Conservation (phyloP, 2,797 vertebrate species). For the Galagoides demidoff region DNA sequence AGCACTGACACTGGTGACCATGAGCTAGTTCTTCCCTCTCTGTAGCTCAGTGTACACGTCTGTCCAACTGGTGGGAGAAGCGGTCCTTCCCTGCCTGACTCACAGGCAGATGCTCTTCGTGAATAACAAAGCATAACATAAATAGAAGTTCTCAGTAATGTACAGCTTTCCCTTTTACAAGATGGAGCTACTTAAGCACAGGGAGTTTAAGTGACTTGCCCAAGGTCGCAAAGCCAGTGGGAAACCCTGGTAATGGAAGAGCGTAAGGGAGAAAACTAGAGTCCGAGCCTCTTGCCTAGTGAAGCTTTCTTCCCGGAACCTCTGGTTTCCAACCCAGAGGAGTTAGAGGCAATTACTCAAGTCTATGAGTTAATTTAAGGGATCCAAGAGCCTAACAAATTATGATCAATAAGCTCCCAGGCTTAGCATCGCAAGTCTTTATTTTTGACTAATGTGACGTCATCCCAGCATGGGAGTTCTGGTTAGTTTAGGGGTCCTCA, state of each 20-base stretch:
- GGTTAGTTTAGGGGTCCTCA: constrained; percentile 18
- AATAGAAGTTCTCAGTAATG: not conserved
- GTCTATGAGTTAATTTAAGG: not conserved
- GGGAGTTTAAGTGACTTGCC: not conserved
- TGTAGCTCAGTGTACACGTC: constrained; percentile 1
- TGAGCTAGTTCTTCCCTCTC: not conserved
- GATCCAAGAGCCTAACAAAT: constrained; percentile 22
- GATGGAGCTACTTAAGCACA: not conserved
- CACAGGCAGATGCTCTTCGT: not conserved
- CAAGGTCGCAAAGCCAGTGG: constrained; percentile 2
- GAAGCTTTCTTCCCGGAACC: not conserved
- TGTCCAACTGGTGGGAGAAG: not conserved
- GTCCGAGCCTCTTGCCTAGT: not conserved
- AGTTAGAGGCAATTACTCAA: not conserved
- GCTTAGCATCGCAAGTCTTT: not conserved
- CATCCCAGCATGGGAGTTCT: not conserved
- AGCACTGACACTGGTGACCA: not conserved
- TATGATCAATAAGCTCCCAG: not conserved
- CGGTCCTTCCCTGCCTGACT: not conserved
- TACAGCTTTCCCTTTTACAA: not conserved
- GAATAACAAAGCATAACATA: not conserved
- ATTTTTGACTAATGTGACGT: constrained; percentile 26
- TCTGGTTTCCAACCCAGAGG: constrained; percentile 12
- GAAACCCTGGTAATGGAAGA: not conserved
- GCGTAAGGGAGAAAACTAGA: not conserved